Conservation (phyloP, 2,113 vertebrate genomes). For the Pungitius pungitius region DNA sequence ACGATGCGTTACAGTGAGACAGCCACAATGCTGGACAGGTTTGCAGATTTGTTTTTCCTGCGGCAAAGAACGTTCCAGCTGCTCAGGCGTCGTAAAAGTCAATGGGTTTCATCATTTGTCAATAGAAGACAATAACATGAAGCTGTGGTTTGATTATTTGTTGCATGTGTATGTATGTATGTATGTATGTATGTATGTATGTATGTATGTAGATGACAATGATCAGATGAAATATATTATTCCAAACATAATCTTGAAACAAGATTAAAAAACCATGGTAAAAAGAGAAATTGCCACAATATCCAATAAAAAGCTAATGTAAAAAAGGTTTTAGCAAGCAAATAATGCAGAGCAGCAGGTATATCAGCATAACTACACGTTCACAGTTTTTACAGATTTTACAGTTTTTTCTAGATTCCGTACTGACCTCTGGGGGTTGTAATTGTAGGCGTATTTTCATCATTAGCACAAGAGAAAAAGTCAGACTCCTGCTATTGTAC, state of each 20-base stretch:
- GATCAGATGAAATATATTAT: background rate
- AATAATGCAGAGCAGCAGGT: background rate
- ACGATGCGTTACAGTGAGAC: too few relatives aligned
- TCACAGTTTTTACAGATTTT: background rate
- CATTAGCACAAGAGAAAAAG: background rate
- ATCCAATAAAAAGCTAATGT: background rate
- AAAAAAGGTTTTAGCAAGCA: background rate
- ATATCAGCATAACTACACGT: background rate
- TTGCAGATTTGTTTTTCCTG: too few relatives aligned
- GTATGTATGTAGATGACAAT: too few relatives aligned
- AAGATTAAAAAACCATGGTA: background rate
- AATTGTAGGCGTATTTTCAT: background rate
- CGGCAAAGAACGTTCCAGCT: too few relatives aligned
- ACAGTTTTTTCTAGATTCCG: background rate
- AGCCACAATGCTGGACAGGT: too few relatives aligned
- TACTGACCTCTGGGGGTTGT: background rate
- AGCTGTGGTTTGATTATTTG: too few relatives aligned
- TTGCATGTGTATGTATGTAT: too few relatives aligned
- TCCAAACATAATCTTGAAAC: background rate
- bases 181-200: too few relatives aligned
- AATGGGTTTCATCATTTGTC: too few relatives aligned
- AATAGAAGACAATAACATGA: too few relatives aligned
- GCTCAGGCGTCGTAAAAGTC: too few relatives aligned
- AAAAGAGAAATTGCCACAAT: background rate
- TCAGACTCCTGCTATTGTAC: background rate